Conservation (phyloP, 2,888 invertebrate species). For the Lasioglossum leucozonium region DNA sequence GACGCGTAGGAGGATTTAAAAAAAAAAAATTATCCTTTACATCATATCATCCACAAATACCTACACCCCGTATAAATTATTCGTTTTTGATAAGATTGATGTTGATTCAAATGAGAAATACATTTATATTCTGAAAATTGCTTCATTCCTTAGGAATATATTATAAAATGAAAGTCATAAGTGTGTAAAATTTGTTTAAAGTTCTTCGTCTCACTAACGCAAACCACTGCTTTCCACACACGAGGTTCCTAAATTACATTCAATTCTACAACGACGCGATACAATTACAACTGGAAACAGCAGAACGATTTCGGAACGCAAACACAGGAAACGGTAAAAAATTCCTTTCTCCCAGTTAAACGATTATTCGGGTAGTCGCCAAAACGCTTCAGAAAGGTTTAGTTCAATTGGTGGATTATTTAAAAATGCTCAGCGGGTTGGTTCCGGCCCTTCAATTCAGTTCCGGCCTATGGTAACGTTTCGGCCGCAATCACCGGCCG, state of each 20-base stretch:
- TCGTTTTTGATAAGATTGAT: background rate
- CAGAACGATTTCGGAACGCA: background rate
- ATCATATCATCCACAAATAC: too few species aligned
- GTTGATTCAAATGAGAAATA: background rate
- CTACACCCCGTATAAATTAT: background rate
- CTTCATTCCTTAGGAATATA: too few species aligned
- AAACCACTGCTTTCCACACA: background rate
- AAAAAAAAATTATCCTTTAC: too few species aligned
- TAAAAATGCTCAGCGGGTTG: background rate
- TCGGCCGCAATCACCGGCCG: background rate
- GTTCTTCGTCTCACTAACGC: background rate
- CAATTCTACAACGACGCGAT: background rate
- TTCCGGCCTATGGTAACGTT: background rate
- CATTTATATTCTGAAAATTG: background rate
- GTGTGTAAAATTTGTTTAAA: background rate
- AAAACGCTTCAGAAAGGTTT: background rate
- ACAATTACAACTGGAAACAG: background rate
- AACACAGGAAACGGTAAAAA: background rate
- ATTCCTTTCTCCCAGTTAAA: background rate
- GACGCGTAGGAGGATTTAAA: too few species aligned
- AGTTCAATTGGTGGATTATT: slow-evolving; percentile 20
- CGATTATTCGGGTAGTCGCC: background rate
- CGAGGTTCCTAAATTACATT: background rate
- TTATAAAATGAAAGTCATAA: background rate
- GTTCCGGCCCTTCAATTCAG: background rate